These are phyloP conservation scores for Drosophila equinoxialis DNA, from an alignment of 1,140 invertebrate species.

Conservation along the genomic window DNA sequence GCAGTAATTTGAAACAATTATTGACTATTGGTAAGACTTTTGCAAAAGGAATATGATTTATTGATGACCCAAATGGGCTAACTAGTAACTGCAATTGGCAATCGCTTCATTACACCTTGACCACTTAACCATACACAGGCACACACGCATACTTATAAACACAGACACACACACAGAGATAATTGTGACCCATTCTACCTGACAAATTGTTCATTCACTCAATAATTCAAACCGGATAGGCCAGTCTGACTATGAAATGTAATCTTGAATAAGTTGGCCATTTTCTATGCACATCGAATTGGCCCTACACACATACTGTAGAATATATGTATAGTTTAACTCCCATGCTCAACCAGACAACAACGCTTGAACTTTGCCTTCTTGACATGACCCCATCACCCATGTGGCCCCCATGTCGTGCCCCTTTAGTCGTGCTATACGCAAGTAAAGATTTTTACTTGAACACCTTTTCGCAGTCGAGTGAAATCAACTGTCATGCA, in stretches of 20 bases:
- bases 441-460: constrained; percentile 4
- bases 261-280: constrained; percentile 48
- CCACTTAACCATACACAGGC: constrained; percentile 1
- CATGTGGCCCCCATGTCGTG: neutral
- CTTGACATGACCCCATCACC: constrained; percentile 25
- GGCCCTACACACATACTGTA: constrained; percentile 23
- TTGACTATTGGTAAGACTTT: constrained; percentile 3
- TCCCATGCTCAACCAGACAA: neutral
- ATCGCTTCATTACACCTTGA: constrained; percentile 61
- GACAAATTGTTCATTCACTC: constrained; percentile 55
- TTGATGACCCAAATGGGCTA: constrained; percentile 62
- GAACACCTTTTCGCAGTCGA: constrained; percentile 61
- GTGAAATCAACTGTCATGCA: constrained; percentile 74
- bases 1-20: constrained; percentile 52
- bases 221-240: constrained; percentile 61
- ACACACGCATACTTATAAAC: neutral
- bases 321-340: constrained; percentile 52
- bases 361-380: constrained; percentile 57
- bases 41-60: constrained; percentile 37
- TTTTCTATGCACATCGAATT: constrained; percentile 24
- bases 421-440: neutral
- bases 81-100: constrained; percentile 42
- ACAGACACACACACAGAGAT: constrained; percentile 14
- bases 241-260: constrained; percentile 53
- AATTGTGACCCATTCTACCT: constrained; percentile 43